Evolutionary conservation across 2,113 vertebrate species (phyloP), one percentile per base, ranked within the genome.

Genomic region (Scomber colias): DNA sequence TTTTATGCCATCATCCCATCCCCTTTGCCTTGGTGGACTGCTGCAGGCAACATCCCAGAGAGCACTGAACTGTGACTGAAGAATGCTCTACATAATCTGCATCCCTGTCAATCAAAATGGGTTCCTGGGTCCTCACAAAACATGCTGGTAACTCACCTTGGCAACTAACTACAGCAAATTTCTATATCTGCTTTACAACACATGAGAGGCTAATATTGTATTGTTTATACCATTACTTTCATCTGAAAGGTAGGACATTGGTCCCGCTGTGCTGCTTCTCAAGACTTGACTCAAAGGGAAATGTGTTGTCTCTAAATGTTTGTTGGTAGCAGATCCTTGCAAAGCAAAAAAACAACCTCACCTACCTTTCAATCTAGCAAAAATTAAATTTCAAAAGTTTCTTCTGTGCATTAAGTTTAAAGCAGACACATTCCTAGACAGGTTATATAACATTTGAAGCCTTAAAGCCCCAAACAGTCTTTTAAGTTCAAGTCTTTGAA

Each of bases 31-130:
- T 57, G 19, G 40, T 55, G 70, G 55, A 80, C 65, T 46, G 78
- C 12, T 65, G 82, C 62, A 77, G 69, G 81, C 73, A 74, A 62
- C 72, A 19, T 83, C 35, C 27, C 59, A 51, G 53, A 81, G 71
- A 68, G 63, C 81, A 50, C 40, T 78, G 73, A 76, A 66, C 69
- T 65, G 72, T 86, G 71, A 63, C 63, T 56, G 77, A 73, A 63
- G 55, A 74, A 74, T 50, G 66, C 54, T 68, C 72, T 50, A 48
- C 51, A 75, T 87, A 81, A 91, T 92, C 49, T 88, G 71, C 73
- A 70, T 79, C 57, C 50, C 62, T 84, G 92, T 88, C 80, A 8
- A 71, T 90, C 85, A 87, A 51, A 73, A 21, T 13, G 5, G 4
- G 59, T 75, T 81, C 78, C 46, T 71, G 49, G 83, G 70, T 49